Evolutionary conservation across 2,113 vertebrate species (phyloP).

Genomic region (Cyanoliseus patagonus): DNA sequence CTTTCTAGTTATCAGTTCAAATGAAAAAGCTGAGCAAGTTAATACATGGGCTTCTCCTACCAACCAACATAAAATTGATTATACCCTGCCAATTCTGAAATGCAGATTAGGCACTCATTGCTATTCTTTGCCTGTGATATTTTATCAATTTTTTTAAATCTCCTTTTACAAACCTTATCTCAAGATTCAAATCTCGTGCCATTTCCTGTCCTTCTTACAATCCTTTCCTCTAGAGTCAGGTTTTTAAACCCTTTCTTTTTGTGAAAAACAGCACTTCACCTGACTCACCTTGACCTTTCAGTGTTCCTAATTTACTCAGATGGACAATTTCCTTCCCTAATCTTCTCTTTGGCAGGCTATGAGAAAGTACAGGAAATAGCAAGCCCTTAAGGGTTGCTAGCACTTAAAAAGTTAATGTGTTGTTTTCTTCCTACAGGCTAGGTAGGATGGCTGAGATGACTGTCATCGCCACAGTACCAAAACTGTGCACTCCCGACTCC

Average conservation of each 20-base stretch:
- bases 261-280: conserved; percentile 40
- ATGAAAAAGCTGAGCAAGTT: neutral
- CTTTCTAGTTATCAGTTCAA: neutral
- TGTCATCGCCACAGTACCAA: neutral
- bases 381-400: conserved; percentile 19
- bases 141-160: conserved; percentile 58
- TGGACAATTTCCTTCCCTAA: conserved; percentile 59
- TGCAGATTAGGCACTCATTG: neutral
- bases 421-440: neutral
- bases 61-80: neutral
- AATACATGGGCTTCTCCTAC: neutral
- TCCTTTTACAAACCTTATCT: conserved; percentile 59
- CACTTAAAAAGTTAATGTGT: conserved; percentile 43
- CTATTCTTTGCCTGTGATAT: conserved; percentile 25
- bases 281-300: conserved; percentile 64
- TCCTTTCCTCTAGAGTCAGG: conserved; percentile 47
- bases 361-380: conserved; percentile 23
- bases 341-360: conserved; percentile 30
- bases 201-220: conserved; percentile 56
- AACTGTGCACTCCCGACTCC: neutral
- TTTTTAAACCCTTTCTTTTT: conserved; percentile 45
- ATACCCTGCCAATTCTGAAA: neutral
- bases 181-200: conserved; percentile 48
- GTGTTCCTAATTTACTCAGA: conserved; percentile 60
- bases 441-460: neutral